Evolutionary conservation across 1,140 invertebrate genomes (phyloP).

Genomic region (Amphibalanus amphitrite): DNA sequence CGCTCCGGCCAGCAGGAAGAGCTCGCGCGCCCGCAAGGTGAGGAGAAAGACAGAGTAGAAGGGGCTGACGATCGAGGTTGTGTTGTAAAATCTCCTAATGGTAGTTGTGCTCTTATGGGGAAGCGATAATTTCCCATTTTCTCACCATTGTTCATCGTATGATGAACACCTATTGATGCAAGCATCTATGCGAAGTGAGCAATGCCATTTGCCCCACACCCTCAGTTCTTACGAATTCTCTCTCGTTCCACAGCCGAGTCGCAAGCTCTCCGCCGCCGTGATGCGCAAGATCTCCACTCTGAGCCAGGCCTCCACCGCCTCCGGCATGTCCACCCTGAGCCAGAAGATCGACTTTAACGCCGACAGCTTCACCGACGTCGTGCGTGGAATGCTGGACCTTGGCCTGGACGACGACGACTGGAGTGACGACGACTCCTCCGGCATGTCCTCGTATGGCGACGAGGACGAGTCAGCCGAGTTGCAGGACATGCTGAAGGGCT

Average conservation of each 20-base stretch:
- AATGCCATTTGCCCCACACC: too few species aligned
- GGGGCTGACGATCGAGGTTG: too few species aligned
- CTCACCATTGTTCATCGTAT: too few species aligned
- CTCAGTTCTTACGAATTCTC: too few species aligned
- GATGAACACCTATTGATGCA: too few species aligned
- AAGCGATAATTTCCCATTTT: too few species aligned
- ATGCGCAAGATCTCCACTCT: slow-evolving; percentile 19
- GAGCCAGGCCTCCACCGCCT: slow-evolving; percentile 16
- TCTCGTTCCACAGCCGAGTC: not conserved
- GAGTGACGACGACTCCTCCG: slow-evolving; percentile 45
- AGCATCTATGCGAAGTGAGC: too few species aligned
- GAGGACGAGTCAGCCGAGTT: slow-evolving; percentile 20
- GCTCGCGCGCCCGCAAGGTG: slow-evolving; percentile 13
- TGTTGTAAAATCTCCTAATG: too few species aligned
- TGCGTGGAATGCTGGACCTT: slow-evolving; percentile 66
- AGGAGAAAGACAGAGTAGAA: too few species aligned
- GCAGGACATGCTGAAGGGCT: slow-evolving; percentile 3
- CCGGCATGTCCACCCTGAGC: slow-evolving; percentile 19
- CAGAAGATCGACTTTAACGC: slow-evolving; percentile 50
- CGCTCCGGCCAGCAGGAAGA: slow-evolving; percentile 6
- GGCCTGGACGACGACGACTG: slow-evolving; percentile 59
- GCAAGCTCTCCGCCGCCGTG: slow-evolving; percentile 4
- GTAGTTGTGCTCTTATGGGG: too few species aligned
- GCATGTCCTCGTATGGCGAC: slow-evolving; percentile 52
- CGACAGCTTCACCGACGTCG: slow-evolving; percentile 48